Evolutionary conservation across 2,888 invertebrate genomes (phyloP).

Genomic region (Drosophila pegasa): DNA sequence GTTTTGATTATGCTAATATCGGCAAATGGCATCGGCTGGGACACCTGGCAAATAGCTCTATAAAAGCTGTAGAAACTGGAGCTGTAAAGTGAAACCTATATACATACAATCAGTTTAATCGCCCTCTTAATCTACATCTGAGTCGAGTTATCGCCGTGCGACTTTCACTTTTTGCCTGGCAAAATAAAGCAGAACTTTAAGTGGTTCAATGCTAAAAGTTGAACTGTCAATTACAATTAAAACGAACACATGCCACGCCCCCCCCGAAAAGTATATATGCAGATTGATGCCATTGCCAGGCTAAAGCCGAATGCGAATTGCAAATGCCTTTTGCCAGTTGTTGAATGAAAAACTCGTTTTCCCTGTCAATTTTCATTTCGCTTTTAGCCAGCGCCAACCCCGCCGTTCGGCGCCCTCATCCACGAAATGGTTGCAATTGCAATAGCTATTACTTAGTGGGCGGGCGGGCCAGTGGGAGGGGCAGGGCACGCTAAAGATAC

Average conservation of each 20-base stretch:
- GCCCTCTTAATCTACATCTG: constrained; percentile 4
- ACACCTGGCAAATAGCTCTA: neutral
- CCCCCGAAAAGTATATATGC: constrained; percentile 18
- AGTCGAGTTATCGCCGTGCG: neutral
- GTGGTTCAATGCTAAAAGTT: constrained; percentile 38
- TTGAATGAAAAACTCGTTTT: constrained; percentile 51
- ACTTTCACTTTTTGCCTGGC: constrained; percentile 50
- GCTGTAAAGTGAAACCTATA: constrained; percentile 16
- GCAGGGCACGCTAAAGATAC: constrained; percentile 56
- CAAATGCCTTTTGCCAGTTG: constrained; percentile 16
- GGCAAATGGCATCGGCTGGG: constrained; percentile 22
- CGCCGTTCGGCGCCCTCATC: neutral
- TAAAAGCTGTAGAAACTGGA: constrained; percentile 11
- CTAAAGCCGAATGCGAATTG: constrained; percentile 18
- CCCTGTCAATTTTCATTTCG: constrained; percentile 50
- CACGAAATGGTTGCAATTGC: constrained; percentile 33
- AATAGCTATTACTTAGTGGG: constrained; percentile 28
- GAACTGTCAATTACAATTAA: constrained; percentile 35
- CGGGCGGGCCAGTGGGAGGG: neutral
- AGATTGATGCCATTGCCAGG: constrained; percentile 51
- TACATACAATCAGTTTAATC: constrained; percentile 1
- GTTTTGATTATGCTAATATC: constrained; percentile 21
- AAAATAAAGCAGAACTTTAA: constrained; percentile 3
- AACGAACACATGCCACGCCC: constrained; percentile 38
- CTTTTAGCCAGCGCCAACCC: constrained; percentile 13